These are phyloP conservation scores for Amblyjoppa fuscipennis DNA, from an alignment of 2,888 invertebrate species.

Conservation along the genomic window DNA sequence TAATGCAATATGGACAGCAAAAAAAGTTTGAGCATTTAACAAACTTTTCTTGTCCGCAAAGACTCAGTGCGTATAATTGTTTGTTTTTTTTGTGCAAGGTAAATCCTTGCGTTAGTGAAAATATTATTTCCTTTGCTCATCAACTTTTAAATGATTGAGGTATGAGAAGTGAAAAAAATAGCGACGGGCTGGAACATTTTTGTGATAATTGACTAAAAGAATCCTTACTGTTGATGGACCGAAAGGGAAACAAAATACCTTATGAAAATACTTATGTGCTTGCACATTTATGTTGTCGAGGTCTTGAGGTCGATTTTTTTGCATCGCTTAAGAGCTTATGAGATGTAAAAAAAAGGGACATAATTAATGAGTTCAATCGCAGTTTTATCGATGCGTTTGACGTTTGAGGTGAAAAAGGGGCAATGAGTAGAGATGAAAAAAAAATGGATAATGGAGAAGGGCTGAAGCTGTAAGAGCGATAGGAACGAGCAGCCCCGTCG, in stretches of 20 bases:
- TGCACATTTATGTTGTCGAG: neutral
- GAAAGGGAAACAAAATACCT: too few species aligned
- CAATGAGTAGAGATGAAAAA: slow-evolving; percentile 57
- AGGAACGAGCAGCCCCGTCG: neutral
- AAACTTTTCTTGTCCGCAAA: neutral
- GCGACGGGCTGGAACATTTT: too few species aligned
- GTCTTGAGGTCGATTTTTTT: neutral
- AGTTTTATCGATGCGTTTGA: slow-evolving; percentile 24
- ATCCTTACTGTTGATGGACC: too few species aligned
- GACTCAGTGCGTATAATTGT: too few species aligned
- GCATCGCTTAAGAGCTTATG: neutral
- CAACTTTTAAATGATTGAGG: too few species aligned
- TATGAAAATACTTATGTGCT: too few species aligned
- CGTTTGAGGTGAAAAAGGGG: slow-evolving; percentile 4
- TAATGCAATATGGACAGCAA: slow-evolving; percentile 72
- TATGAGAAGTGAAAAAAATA: too few species aligned
- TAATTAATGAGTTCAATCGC: slow-evolving; percentile 34
- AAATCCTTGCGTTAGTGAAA: too few species aligned
- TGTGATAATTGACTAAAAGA: too few species aligned
- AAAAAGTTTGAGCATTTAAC: neutral
- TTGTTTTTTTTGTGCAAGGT: too few species aligned
- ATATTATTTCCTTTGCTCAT: too few species aligned
- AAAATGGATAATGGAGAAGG: slow-evolving; percentile 52
- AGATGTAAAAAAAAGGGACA: too few species aligned
- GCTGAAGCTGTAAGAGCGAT: slow-evolving; percentile 22